Conservation (phyloP, 1,140 invertebrate genomes). For the Popillia japonica region DNA sequence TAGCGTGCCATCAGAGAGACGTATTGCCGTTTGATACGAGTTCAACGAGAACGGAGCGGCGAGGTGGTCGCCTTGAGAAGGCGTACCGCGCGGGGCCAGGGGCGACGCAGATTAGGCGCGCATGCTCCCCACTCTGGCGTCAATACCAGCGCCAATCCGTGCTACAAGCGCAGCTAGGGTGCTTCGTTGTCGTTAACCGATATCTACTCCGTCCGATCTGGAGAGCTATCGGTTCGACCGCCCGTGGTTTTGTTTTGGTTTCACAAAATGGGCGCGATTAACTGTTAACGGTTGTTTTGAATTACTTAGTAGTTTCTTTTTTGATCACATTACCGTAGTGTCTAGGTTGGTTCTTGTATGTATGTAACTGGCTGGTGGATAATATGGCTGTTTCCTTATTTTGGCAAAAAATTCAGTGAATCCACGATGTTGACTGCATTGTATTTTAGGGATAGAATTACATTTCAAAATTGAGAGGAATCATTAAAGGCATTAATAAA, state of each 20-base stretch:
- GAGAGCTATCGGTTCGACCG: conserved; percentile 21
- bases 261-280: conserved; percentile 37
- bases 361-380: too few relatives aligned
- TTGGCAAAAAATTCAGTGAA: too few relatives aligned
- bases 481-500: too few relatives aligned
- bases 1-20: background rate
- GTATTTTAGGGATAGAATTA: too few relatives aligned
- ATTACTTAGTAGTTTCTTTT: too few relatives aligned
- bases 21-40: background rate
- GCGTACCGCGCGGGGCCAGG: conserved; percentile 2
- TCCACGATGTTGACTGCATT: too few relatives aligned
- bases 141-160: conserved; percentile 38
- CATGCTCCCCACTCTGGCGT: conserved; percentile 23
- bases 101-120: background rate
- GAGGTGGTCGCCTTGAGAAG: conserved; percentile 1
- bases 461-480: too few relatives aligned
- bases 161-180: background rate
- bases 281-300: background rate
- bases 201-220: background rate
- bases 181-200: conserved; percentile 2
- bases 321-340: too few relatives aligned
- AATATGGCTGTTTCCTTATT: too few relatives aligned
- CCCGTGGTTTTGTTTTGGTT: conserved; percentile 22
- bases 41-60: background rate
- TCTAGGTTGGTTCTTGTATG: too few relatives aligned